Base-by-base conservation (phyloP, 2,888 invertebrate genomes). In the Agrotis ipsilon region DNA sequence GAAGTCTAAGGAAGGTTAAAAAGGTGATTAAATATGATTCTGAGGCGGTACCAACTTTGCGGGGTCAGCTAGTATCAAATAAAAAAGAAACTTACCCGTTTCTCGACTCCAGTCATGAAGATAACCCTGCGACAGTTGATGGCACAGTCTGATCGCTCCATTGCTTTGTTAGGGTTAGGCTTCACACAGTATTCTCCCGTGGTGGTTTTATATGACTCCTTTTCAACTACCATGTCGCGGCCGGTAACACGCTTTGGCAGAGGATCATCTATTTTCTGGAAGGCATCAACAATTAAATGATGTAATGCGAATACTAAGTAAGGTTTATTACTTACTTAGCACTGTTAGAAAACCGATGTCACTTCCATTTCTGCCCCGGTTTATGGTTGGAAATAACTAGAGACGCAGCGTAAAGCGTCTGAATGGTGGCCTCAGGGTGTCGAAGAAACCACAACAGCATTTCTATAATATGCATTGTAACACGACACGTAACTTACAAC, bases 111-210 rank as follows among this genome's bases (percentile, higher is more conserved):
- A 59, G 95, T 96, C 94, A 96, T 94, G 70, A 87, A 96, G 58
- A 87, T 90, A 18, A 95, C 94, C 45, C 94, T 85, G 14, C 91
- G 87, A 68, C 95, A 95, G 82, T 96, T 95, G 68, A 95, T 94
- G 18, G 92, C 79, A 72, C 94, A 93, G 72, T 96, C 96, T 0
- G 95, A 78, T 5, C 95, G 83, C 80, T 96, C 96, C 94, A 94
- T 96, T 0, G 95, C 95, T 68, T 96, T 96, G 78, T 96, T 96
- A 1, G 95, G 95, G 74, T 96, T 96, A 0, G 96, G 94, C 52
- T 96, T 95, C 7, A 94, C 93, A 75, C 94, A 92, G 79, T 95
- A 96, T 69, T 93, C 95, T 0, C 95, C 94, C 0, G 91, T 89
- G 0, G 96, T 95, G 0, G 96, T 96, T 72, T 87, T 91, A 80